Base-by-base conservation (phyloP, 2,113 vertebrate species). In the Malaclemys terrapin region DNA sequence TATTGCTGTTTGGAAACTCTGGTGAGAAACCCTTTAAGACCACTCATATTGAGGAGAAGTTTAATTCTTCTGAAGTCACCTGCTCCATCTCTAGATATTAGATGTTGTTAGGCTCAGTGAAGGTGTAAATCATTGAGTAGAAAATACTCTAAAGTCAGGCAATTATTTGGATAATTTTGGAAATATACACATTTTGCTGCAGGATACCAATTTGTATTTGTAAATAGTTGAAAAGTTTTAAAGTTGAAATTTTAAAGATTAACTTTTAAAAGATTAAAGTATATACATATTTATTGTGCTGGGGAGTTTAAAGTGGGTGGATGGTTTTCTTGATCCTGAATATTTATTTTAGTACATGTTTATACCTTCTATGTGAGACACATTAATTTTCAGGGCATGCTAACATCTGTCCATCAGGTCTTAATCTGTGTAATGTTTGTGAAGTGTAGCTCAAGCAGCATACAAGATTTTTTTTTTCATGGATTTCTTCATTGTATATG, bases 151-250 rank as follows among this genome's bases (percentile, higher is more conserved):
- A 59, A 86, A 87, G 29, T 49, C 11, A 91, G 89, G 45, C 14
- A 62, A 38, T 75, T 91, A 89, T 2, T 2, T 31, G 3, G 80
- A 54, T 93, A 29, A 88, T 87, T 91, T 86, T 80, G 86, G 69
- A 94, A 10, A 1, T 0, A 0, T 59, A 3, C 76, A 59, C 10
- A 2, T 65, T 88, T 86, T 75, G 56, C 11, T 50, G 22, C 31
- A 17, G 16, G 59, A 75, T 75, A 3, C 20, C 2, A 80, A 80
- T 86, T 91, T 84, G 84, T 2, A 50, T 45, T 20, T 82, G 25
- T 4, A 96, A 95, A 91, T 62, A 17, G 35, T 90, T 86, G 47
- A 84, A 91, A 69, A 4, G 11, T 92, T 75, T 6, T 69, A 84
- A 6, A 56, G 38, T 24, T 52, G 50, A 52, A 52, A 52, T 52